These are phyloP conservation scores for Eucera pruinosa DNA, from an alignment of 2,888 invertebrate genomes.

Conservation along the genomic window DNA sequence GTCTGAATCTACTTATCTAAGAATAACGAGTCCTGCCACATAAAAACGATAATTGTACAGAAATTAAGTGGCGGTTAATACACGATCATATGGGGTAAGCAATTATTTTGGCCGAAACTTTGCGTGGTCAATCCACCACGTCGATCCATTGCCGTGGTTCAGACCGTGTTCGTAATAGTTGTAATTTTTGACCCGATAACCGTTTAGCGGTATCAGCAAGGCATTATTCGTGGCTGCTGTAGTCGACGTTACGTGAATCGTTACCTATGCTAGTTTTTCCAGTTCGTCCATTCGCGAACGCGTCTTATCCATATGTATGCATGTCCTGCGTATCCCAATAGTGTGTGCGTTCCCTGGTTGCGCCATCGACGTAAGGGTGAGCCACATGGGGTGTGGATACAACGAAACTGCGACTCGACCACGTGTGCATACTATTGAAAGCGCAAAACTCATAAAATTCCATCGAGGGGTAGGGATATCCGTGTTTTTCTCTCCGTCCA, in stretches of 20 bases:
- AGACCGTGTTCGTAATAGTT: conserved; percentile 60
- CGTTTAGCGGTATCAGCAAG: conserved; percentile 59
- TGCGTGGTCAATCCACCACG: conserved; percentile 22
- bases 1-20: not conserved
- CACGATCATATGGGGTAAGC: conserved; percentile 24
- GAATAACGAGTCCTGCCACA: no score
- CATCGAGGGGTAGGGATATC: conserved; percentile 61
- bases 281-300: not conserved
- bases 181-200: conserved; percentile 69
- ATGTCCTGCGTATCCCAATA: not conserved
- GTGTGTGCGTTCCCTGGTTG: not conserved
- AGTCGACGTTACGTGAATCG: conserved; percentile 58
- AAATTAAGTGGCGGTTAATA: not conserved
- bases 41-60: not conserved
- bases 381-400: not conserved
- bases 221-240: conserved; percentile 64
- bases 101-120: conserved; percentile 39
- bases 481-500: conserved; percentile 42
- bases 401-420: conserved; percentile 43
- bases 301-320: no score
- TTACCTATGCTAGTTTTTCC: conserved; percentile 20
- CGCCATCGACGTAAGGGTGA: conserved; percentile 42
- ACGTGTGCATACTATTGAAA: conserved; percentile 61
- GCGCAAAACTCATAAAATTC: conserved; percentile 73
- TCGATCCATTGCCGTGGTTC: conserved; percentile 56